phyloP scores from a whole-genome alignment of 2,888 invertebrate species.

The Drosophila glabriapex region DNA sequence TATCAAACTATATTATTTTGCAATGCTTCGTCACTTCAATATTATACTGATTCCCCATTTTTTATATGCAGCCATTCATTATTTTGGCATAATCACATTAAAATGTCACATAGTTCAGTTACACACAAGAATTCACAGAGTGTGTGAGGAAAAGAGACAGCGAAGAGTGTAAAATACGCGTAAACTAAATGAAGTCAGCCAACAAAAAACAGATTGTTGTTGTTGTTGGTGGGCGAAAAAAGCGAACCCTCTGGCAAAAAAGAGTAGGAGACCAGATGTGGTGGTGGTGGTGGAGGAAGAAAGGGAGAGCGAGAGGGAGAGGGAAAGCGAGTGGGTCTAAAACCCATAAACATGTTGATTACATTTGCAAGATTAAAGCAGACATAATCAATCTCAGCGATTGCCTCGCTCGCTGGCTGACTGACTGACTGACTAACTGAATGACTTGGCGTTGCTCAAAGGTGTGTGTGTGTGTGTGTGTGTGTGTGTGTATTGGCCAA shows the following conservation, averaged over 20 bases:
- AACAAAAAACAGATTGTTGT: slow-evolving; percentile 35
- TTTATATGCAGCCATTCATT: background rate
- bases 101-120: slow-evolving; percentile 3
- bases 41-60: background rate
- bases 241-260: background rate
- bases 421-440: slow-evolving; percentile 38
- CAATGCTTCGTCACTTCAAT: background rate
- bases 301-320: background rate
- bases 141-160: background rate
- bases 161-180: slow-evolving; percentile 14
- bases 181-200: slow-evolving; percentile 52
- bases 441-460: slow-evolving; percentile 40
- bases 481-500: slow-evolving; percentile 25
- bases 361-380: slow-evolving; percentile 70
- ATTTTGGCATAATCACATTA: slow-evolving; percentile 25
- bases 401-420: slow-evolving; percentile 55
- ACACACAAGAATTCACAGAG: slow-evolving; percentile 10
- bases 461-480: slow-evolving; percentile 7
- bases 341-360: slow-evolving; percentile 63
- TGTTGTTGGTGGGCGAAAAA: slow-evolving; percentile 18
- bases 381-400: slow-evolving; percentile 73
- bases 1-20: background rate
- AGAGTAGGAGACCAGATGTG: background rate
- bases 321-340: slow-evolving; percentile 2
- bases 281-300: background rate